phyloP scores from a whole-genome alignment of 2,113 vertebrate genomes.

The Saguinus imperator region DNA sequence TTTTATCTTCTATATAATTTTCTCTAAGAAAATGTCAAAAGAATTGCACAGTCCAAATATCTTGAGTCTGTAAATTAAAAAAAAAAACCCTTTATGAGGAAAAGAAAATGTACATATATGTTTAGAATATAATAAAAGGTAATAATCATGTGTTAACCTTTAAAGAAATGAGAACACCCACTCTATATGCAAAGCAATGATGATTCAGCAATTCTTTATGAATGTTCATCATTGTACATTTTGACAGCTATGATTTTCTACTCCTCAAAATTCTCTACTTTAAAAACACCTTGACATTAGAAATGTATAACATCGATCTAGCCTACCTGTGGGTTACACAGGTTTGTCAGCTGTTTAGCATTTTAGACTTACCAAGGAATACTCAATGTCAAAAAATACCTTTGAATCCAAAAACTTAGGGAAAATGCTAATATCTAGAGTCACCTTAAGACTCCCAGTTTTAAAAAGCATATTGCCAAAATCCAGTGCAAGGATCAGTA shows the following conservation, averaged over 20 bases:
- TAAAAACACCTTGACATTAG: constrained; percentile 16
- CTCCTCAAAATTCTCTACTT: constrained; percentile 39
- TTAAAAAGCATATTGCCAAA: neutral
- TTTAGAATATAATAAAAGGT: constrained; percentile 27
- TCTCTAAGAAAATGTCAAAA: constrained; percentile 32
- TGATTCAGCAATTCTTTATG: constrained; percentile 52
- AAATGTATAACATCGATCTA: neutral
- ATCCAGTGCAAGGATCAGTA: neutral
- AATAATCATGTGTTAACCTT: neutral
- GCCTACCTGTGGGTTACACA: neutral
- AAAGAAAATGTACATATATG: constrained; percentile 17
- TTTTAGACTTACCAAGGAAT: constrained; percentile 46
- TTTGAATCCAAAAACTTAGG: neutral
- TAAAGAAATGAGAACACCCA: neutral
- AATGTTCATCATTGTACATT: neutral
- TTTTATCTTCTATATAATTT: neutral
- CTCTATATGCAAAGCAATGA: neutral
- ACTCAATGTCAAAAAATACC: constrained; percentile 37
- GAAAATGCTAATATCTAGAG: constrained; percentile 7
- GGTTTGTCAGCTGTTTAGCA: neutral
- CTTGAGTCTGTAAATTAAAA: constrained; percentile 7
- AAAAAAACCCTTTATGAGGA: neutral
- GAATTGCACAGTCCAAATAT: neutral
- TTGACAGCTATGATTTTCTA: neutral
- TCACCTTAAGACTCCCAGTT: constrained; percentile 22